phyloP scores from a whole-genome alignment of 2,888 invertebrate species.

The Metallyticus violacea region DNA sequence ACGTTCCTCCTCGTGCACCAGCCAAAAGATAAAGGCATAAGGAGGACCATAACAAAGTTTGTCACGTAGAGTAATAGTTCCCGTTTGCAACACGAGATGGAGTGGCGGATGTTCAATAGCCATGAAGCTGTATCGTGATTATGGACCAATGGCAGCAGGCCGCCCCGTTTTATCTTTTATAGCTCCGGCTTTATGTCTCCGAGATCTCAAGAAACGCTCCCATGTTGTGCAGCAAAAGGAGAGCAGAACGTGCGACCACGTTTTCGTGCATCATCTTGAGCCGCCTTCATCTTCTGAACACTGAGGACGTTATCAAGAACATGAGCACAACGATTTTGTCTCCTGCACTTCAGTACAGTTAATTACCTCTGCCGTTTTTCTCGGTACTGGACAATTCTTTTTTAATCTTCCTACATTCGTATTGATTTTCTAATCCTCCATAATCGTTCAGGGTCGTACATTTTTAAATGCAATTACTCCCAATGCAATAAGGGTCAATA shows the following conservation, averaged over 20 bases:
- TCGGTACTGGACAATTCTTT: no score
- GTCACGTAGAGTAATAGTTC: neutral
- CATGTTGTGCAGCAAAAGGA: neutral
- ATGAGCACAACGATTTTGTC: no score
- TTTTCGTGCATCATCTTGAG: neutral
- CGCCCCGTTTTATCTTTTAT: neutral
- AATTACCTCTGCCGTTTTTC: no score
- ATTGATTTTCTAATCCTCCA: no score
- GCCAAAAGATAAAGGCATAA: neutral
- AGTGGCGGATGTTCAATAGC: neutral
- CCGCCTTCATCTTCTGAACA: neutral
- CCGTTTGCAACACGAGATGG: neutral
- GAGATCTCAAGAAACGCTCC: neutral
- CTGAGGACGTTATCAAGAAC: no score
- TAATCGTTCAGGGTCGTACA: no score
- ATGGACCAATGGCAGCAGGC: neutral
- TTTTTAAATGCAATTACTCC: no score
- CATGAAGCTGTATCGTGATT: neutral
- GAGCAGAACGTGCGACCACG: neutral
- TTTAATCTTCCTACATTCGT: no score
- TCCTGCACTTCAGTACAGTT: no score
- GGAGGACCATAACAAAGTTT: neutral
- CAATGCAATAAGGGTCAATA: no score
- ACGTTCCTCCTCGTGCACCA: neutral
- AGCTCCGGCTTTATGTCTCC: neutral